Base-by-base conservation (phyloP, 2,113 vertebrate genomes). In the Malurus alboscapulatus region DNA sequence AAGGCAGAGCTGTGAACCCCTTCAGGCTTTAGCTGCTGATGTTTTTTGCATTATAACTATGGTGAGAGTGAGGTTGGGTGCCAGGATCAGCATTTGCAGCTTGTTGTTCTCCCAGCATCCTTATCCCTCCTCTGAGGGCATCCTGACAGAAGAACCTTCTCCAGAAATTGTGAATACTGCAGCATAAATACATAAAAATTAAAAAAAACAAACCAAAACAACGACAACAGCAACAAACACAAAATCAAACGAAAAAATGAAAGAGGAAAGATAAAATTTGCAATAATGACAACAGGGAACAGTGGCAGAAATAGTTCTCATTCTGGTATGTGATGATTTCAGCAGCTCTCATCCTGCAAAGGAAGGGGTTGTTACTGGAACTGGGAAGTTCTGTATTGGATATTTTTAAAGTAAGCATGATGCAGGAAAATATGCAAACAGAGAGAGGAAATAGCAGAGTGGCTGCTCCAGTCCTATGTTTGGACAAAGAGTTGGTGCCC, bases 1-100 rank as follows among this genome's bases (percentile, higher is more conserved):
- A 88, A 84, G 84, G 54, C 6, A 69, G 62, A 67, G 59, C 58
- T 73, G 58, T 67, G 36, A 25, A 53, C 48, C 17, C 83, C 75
- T 54, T 34, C 13, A 79, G 87, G 92, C 95, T 96, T 96, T 73
- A 63, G 95, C 97, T 97, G 85, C 72, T 13, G 18, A 25, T 81
- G 38, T 38, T 77, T 77, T 77, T 63, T 87, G 92, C 82, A 8
- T 50, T 83, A 1, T 85, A 59, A 71, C 42, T 17, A 47, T 48
- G 79, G 86, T 81, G 80, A 95, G 65, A 93, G 92, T 96, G 82
- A 88, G 69, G 91, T 58, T 89, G 87, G 68, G 92, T 88, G 79
- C 90, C 75, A 73, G 72, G 69, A 81, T 68, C 38, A 87, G 61
- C 74, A 94, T 87, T 78, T 1, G 0, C 84, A 87, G 51, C 87